Evolutionary conservation across 2,888 invertebrate genomes (phyloP).

Genomic region (Aleiodes testaceus): DNA sequence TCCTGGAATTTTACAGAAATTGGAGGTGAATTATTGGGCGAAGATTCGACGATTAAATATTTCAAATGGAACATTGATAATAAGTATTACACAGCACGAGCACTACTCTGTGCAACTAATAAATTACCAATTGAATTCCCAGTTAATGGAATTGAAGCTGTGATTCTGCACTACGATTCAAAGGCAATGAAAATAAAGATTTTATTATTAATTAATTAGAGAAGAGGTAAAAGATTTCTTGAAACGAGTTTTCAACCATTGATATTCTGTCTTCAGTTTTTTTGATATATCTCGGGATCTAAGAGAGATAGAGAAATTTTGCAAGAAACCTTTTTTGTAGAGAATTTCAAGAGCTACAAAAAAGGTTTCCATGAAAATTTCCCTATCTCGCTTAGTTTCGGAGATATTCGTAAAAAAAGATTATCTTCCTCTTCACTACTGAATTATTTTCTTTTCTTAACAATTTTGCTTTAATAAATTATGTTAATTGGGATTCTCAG

Average conservation of each 20-base stretch:
- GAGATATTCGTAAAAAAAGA: no score
- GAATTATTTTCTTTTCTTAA: conserved; percentile 57
- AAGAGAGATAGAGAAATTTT: background rate
- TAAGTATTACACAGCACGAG: conserved; percentile 82
- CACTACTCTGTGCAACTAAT: conserved; percentile 76
- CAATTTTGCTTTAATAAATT: conserved; percentile 64
- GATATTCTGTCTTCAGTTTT: no score
- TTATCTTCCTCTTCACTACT: background rate
- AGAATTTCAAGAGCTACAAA: no score
- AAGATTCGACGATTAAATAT: conserved; percentile 62
- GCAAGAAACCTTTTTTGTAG: no score
- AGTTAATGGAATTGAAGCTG: conserved; percentile 76
- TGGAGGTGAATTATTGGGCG: conserved; percentile 61
- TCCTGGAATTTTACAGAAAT: conserved; percentile 56
- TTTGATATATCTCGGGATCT: no score
- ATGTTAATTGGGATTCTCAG: conserved; percentile 56
- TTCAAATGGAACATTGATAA: conserved; percentile 79
- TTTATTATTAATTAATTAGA: background rate
- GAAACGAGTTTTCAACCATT: no score
- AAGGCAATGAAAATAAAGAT: conserved; percentile 66
- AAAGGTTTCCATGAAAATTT: no score
- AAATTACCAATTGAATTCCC: conserved; percentile 73
- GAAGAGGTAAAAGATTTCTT: no score
- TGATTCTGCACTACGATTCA: conserved; percentile 79
- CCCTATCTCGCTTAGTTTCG: no score